Evolutionary conservation across 2,113 vertebrate species (phyloP), one percentile per base, ranked within the genome.

Genomic region (Eurypyga helias): DNA sequence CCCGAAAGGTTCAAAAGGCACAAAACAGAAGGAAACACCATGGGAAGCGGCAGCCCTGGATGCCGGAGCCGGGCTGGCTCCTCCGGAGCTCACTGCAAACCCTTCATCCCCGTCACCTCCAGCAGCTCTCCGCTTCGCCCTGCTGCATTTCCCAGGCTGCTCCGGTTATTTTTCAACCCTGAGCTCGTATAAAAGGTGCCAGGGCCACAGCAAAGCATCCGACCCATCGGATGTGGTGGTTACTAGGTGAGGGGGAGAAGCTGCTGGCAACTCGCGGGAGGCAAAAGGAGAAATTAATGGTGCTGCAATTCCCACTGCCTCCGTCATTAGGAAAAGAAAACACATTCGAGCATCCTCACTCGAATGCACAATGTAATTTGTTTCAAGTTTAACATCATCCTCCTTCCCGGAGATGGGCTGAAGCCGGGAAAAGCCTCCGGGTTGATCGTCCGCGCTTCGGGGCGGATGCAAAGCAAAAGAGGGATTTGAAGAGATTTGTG

Each of bases 301-400:
- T 7, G 85, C 90, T 57, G 92, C 86, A 92, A 92, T 76, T 87
- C 95, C 96, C 90, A 12, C 55, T 51, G 85, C 90, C 93, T 77
- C 79, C 13, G 4, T 80, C 88, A 45, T 69, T 48, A 88, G 94
- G 91, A 29, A 20, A 52, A 71, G 94, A 36, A 92, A 93, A 73
- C 1, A 76, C 92, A 17, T 3, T 18, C 16, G 1, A 82, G 78
- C 81, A 20, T 90, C 92, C 61, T 55, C 89, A 31, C 72, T 88
- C 19, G 4, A 8, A 11, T 20, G 87, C 92, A 75, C 89, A 70
- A 1, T 0, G 67, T 61, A 43, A 94, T 96, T 95, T 70, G 66
- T 36, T 89, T 58, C 10, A 21, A 23, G 26, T 86, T 94, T 66
- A 67, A 77, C 62, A 46, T 23, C 75, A 21, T 6, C 24, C 65